phyloP scores from a whole-genome alignment of 2,888 invertebrate species.

The Heliconius erato region DNA sequence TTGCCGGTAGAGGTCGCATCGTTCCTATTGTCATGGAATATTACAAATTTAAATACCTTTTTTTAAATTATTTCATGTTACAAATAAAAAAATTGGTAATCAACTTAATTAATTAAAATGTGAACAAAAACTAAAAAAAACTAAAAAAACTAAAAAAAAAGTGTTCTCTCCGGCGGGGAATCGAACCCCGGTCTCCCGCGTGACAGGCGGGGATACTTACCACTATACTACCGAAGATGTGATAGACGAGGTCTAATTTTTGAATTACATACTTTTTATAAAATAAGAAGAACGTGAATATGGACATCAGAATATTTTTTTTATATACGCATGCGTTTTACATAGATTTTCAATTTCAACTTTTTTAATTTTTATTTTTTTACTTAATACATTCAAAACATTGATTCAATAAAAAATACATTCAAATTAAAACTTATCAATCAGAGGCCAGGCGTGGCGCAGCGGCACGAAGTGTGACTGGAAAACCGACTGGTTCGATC shows the following conservation, averaged over 20 bases:
- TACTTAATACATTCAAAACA: too few relatives aligned
- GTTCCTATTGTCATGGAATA: neutral
- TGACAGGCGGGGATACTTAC: slow-evolving; percentile 87
- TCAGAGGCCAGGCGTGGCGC: too few relatives aligned
- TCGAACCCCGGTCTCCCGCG: slow-evolving; percentile 87
- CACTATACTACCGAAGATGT: slow-evolving; percentile 84
- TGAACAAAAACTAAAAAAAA: neutral
- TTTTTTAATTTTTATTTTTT: too few relatives aligned
- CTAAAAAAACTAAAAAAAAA: too few relatives aligned
- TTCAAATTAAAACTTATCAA: too few relatives aligned
- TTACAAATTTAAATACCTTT: neutral
- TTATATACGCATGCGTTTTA: neutral
- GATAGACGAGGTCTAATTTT: accelerated
- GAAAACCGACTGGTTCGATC: too few relatives aligned
- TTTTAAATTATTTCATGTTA: neutral
- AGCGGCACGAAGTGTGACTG: too few relatives aligned
- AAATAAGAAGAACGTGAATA: neutral
- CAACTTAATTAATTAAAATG: neutral
- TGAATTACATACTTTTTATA: neutral
- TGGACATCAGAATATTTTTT: neutral
- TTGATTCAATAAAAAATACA: too few relatives aligned
- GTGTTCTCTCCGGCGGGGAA: slow-evolving; percentile 79
- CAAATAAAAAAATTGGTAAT: neutral
- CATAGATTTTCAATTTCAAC: neutral
- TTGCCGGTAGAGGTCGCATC: slow-evolving; percentile 9